These are phyloP conservation scores for Tridacna gigas DNA, from an alignment of 2,888 invertebrate species.

Conservation along the genomic window DNA sequence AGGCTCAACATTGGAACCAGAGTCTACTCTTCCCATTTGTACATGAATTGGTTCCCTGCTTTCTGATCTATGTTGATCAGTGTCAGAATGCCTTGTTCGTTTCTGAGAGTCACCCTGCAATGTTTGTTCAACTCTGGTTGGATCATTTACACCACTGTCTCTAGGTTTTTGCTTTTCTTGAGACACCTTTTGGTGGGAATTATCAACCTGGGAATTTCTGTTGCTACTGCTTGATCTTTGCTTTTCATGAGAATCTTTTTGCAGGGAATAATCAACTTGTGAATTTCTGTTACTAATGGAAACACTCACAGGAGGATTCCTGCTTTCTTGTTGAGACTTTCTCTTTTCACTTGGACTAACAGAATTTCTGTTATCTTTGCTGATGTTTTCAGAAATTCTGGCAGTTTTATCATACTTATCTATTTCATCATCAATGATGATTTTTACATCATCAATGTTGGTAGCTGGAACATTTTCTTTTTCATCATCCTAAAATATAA, in stretches of 20 bases:
- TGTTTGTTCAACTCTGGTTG: background rate
- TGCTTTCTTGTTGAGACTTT: background rate
- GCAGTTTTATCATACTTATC: conserved; percentile 23
- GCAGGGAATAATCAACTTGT: background rate
- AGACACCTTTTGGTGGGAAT: conserved; percentile 1
- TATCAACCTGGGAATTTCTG: conserved; percentile 9
- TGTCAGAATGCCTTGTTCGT: conserved; percentile 31
- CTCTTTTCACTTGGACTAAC: conserved; percentile 9
- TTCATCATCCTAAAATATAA: conserved; percentile 68
- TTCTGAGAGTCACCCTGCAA: conserved; percentile 38
- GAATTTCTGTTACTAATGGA: conserved; percentile 7
- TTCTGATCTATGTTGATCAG: conserved; percentile 42
- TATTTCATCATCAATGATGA: conserved; percentile 86
- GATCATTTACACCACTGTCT: conserved; percentile 29
- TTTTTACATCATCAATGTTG: conserved; percentile 82
- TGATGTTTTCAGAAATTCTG: background rate
- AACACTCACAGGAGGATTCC: background rate
- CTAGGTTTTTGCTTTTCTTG: conserved; percentile 24
- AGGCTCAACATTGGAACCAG: conserved; percentile 27
- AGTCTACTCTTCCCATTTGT: conserved; percentile 38
- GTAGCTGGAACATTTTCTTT: conserved; percentile 77
- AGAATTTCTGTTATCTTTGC: conserved; percentile 17
- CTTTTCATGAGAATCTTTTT: conserved; percentile 3
- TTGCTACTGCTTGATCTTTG: background rate
- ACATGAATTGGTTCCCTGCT: conserved; percentile 51